Evolutionary conservation across 2,888 invertebrate genomes (phyloP).

Genomic region (Nipponacmea schrenckii): DNA sequence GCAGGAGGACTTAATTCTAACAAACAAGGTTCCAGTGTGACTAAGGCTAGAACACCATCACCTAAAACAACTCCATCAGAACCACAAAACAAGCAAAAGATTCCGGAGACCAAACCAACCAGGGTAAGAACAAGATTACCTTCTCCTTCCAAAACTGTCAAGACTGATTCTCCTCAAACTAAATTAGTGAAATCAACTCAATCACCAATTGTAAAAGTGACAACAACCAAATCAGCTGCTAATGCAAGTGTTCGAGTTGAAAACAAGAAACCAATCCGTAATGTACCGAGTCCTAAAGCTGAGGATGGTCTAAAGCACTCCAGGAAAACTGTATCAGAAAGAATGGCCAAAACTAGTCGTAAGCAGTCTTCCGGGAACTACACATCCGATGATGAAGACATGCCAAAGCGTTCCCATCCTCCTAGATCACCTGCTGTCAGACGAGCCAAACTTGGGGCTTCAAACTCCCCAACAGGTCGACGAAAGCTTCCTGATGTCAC

Average conservation of each 20-base stretch:
- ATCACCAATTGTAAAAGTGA: neutral
- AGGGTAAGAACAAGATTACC: neutral
- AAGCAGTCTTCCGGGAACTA: neutral
- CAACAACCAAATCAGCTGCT: neutral
- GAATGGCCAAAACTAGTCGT: neutral
- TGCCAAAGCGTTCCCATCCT: neutral
- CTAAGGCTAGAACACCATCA: neutral
- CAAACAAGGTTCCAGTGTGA: no score
- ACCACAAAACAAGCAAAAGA: conserved; percentile 5
- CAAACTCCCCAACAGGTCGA: neutral
- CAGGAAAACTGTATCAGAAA: neutral
- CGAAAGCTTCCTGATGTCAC: neutral
- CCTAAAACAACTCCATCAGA: neutral
- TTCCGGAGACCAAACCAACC: neutral
- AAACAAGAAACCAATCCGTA: neutral
- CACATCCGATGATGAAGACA: neutral
- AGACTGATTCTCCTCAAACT: neutral
- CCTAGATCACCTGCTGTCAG: neutral
- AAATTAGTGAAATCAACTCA: neutral
- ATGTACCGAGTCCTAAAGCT: neutral
- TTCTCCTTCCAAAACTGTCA: neutral
- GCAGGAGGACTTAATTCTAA: no score
- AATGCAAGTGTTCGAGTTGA: neutral
- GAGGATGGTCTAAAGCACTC: neutral
- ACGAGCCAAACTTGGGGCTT: neutral